Percentiles rank a stretch among this genome's conserved stretches.
Evolutionary conservation across 2,113 vertebrate species (phyloP).

Genomic region (Larimichthys crocea): DNA sequence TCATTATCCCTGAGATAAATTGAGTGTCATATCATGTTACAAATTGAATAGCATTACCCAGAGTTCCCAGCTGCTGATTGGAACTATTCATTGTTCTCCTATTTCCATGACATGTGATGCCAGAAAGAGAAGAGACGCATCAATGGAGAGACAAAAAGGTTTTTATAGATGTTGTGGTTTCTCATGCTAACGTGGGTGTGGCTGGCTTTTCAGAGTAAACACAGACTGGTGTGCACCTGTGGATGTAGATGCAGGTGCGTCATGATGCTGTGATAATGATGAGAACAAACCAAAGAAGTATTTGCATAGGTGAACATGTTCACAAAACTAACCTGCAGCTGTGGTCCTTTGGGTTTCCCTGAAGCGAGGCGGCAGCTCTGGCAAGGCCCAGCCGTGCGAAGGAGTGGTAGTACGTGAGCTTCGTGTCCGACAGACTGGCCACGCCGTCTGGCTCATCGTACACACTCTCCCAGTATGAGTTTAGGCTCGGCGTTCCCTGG

Average conservation of each 20-base stretch:
- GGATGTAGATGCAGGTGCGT: slow-evolving; percentile 26
- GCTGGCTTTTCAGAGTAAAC: slow-evolving; percentile 11
- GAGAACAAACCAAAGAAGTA: fast-evolving
- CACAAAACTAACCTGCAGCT: slow-evolving; percentile 90
- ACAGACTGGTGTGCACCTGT: slow-evolving; percentile 34
- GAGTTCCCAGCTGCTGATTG: slow-evolving; percentile 47
- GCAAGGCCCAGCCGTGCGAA: slow-evolving; percentile 91
- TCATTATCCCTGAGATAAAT: slow-evolving; percentile 57
- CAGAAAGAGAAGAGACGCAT: neutral
- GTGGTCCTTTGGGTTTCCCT: slow-evolving; percentile 85
- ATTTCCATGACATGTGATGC: slow-evolving; percentile 45
- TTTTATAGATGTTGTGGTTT: slow-evolving; percentile 48
- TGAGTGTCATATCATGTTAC: slow-evolving; percentile 63
- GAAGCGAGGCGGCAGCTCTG: slow-evolving; percentile 86
- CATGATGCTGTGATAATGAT: neutral
- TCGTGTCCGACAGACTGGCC: slow-evolving; percentile 88
- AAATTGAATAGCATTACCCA: slow-evolving; percentile 58
- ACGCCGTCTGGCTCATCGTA: slow-evolving; percentile 92
- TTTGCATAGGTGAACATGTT: slow-evolving; percentile 29
- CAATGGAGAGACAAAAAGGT: slow-evolving; percentile 43
- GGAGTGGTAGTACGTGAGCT: slow-evolving; percentile 92
- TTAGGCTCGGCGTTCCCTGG: slow-evolving; percentile 86
- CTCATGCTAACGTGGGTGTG: slow-evolving; percentile 17
- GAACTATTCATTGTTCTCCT: slow-evolving; percentile 53
- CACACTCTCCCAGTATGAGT: slow-evolving; percentile 95